These are phyloP conservation scores for Herpailurus yagouaroundi DNA, from an alignment of 2,113 vertebrate genomes.

Conservation along the genomic window DNA sequence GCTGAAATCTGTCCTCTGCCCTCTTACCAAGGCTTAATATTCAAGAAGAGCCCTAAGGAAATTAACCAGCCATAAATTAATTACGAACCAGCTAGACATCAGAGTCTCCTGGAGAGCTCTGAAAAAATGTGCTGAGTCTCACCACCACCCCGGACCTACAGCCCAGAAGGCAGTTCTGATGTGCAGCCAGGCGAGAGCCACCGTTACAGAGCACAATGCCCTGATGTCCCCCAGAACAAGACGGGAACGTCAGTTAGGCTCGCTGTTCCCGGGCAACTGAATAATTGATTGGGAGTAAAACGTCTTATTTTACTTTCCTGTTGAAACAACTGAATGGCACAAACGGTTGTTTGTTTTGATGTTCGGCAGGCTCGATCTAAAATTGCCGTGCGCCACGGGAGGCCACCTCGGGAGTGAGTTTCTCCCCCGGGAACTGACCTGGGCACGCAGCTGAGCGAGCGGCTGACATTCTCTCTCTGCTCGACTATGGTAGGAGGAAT, in stretches of 20 bases:
- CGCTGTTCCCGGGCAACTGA: not conserved
- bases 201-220: accelerated
- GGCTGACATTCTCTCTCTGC: not conserved
- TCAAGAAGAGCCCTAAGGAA: not conserved
- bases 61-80: not conserved
- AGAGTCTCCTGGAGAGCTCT: not conserved
- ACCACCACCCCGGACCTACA: accelerated
- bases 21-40: not conserved
- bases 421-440: not conserved
- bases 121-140: no score
- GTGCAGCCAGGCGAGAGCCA: accelerated
- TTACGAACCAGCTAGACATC: not conserved
- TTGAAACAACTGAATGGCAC: not conserved
- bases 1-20: not conserved
- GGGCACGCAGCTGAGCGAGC: accelerated
- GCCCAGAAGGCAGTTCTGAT: accelerated
- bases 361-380: not conserved
- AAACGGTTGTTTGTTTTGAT: not conserved
- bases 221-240: accelerated
- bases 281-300: not conserved
- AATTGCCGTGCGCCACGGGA: not conserved
- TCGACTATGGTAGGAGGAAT: no score
- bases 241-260: not conserved
- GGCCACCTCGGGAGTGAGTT: not conserved
- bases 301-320: not conserved